phyloP scores from a whole-genome alignment of 2,797 vertebrate genomes.

The Decapterus maruadsi region DNA sequence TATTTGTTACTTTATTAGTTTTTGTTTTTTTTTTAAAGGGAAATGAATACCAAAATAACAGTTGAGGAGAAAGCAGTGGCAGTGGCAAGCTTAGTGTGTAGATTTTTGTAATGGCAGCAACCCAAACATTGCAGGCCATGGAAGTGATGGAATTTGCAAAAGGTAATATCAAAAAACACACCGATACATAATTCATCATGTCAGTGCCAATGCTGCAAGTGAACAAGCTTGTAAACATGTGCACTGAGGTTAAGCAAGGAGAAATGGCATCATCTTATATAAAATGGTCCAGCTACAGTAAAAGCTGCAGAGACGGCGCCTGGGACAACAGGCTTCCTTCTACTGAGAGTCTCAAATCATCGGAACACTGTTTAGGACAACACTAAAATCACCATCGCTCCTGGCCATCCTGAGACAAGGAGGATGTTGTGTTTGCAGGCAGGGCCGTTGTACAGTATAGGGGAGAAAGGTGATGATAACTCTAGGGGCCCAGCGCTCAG shows the following conservation, averaged over 20 bases:
- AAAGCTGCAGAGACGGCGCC: conserved; percentile 31
- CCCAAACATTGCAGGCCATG: not conserved
- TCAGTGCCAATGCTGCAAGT: conserved; percentile 21
- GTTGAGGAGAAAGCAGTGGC: not conserved
- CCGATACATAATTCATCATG: conserved; percentile 28
- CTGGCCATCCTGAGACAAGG: conserved; percentile 24
- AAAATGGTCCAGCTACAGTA: conserved; percentile 24
- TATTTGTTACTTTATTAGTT: conserved; percentile 17
- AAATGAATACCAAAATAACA: conserved; percentile 23
- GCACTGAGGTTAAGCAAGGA: conserved; percentile 36
- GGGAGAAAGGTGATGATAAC: too few species aligned
- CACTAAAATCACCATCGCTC: conserved; percentile 37
- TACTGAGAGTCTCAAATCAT: conserved; percentile 48
- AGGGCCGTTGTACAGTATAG: too few species aligned
- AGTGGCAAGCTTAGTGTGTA: not conserved
- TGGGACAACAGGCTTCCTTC: conserved; percentile 44
- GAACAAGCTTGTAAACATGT: conserved; percentile 23
- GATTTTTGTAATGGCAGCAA: conserved; percentile 16
- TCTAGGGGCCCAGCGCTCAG: too few species aligned
- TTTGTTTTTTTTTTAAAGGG: not conserved
- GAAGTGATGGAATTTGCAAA: conserved; percentile 25
- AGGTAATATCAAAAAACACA: not conserved
- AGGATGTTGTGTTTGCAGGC: too few species aligned
- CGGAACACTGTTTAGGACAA: conserved; percentile 46
- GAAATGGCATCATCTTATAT: conserved; percentile 22